A percentile compares a stretch with the other conserved stretches of the same genome.
Evolutionary conservation across 2,888 invertebrate genomes (phyloP).

Genomic region (Mechanitis messenoides): DNA sequence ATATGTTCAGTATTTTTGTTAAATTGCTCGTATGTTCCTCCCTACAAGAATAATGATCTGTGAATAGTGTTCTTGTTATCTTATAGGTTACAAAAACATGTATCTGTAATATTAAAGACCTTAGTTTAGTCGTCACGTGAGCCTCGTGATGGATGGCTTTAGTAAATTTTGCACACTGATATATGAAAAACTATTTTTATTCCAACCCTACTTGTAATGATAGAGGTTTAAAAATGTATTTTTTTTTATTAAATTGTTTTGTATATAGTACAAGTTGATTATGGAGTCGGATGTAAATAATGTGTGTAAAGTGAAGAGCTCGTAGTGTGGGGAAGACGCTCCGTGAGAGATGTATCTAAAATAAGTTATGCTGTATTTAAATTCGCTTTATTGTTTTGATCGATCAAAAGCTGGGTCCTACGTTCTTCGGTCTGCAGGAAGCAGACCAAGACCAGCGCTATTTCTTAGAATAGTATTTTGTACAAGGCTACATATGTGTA

Average conservation of each 20-base stretch:
- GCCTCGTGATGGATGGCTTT: constrained; percentile 62
- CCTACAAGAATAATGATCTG: constrained; percentile 22
- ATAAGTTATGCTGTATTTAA: constrained; percentile 68
- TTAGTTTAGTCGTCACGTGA: constrained; percentile 49
- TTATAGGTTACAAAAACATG: background rate
- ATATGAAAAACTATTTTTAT: constrained; percentile 59
- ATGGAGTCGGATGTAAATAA: constrained; percentile 67
- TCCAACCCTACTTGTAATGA: constrained; percentile 63
- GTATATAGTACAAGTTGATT: constrained; percentile 76
- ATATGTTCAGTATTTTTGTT: constrained; percentile 20
- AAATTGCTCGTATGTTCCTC: constrained; percentile 16
- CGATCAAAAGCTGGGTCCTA: constrained; percentile 62
- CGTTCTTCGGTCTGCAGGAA: constrained; percentile 28
- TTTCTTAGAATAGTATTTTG: constrained; percentile 66
- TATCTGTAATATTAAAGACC: background rate
- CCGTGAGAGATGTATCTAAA: constrained; percentile 50
- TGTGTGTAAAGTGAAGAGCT: constrained; percentile 46
- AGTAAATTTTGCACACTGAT: constrained; percentile 70
- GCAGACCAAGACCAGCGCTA: constrained; percentile 41
- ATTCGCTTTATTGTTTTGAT: constrained; percentile 62
- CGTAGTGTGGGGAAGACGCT: constrained; percentile 37
- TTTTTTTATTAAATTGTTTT: constrained; percentile 65
- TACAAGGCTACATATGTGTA: constrained; percentile 70
- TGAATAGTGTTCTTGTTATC: constrained; percentile 9
- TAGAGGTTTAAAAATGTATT: constrained; percentile 72